A percentile compares a stretch with the other conserved stretches of the same genome.
Evolutionary conservation across 1,140 invertebrate species (phyloP).

Genomic region (Drosophila subobscura): DNA sequence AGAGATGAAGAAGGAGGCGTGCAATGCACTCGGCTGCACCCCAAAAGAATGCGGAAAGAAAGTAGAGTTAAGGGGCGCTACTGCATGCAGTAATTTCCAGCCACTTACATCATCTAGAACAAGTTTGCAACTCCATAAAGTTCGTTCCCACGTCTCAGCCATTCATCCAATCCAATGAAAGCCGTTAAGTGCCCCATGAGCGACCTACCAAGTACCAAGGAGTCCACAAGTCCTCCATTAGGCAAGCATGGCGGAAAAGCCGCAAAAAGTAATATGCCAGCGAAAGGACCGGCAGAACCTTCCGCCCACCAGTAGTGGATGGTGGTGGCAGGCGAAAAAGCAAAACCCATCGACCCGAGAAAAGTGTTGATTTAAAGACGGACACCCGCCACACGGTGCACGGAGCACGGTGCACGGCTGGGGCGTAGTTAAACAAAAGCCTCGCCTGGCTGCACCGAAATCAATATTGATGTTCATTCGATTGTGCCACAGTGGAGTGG

Average conservation of each 20-base stretch:
- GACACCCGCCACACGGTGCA: not conserved
- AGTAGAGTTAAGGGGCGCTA: not conserved
- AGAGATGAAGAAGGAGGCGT: conserved; percentile 19
- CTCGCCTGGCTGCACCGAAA: conserved; percentile 44
- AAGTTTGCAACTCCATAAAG: conserved; percentile 65
- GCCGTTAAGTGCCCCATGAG: conserved; percentile 61
- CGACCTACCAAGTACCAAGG: conserved; percentile 13
- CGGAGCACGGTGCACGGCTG: too few relatives aligned
- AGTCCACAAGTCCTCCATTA: conserved; percentile 21
- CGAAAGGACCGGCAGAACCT: not conserved
- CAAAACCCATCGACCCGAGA: conserved; percentile 8
- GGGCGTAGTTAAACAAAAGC: conserved; percentile 63
- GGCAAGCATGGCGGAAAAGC: conserved; percentile 45
- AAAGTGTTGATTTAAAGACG: conserved; percentile 56
- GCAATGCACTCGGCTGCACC: conserved; percentile 43
- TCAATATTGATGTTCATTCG: conserved; percentile 63
- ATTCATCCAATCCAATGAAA: conserved; percentile 56
- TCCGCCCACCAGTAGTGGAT: too few relatives aligned
- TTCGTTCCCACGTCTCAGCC: conserved; percentile 34
- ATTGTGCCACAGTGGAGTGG: conserved; percentile 17
- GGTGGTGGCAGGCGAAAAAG: not conserved
- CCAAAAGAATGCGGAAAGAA: not conserved
- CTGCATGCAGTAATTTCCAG: conserved; percentile 40
- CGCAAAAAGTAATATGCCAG: conserved; percentile 57
- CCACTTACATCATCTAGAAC: conserved; percentile 66